Evolutionary conservation across 2,113 vertebrate species (phyloP), one percentile per base, ranked within the genome.

Genomic region (Tetraodon nigroviridis): DNA sequence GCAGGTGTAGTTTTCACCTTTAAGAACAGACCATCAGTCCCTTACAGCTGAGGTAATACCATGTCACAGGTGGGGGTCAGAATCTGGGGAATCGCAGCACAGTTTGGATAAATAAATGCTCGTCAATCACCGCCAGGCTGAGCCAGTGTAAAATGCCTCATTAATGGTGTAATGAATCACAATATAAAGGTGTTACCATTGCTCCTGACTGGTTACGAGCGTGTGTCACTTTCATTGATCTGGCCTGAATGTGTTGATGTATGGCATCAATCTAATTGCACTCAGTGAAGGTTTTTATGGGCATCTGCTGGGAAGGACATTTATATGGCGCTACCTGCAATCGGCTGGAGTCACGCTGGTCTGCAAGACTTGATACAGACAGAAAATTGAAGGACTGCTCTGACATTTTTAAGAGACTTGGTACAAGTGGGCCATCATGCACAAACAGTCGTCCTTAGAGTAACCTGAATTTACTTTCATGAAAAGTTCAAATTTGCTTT

Each of bases 111-210:
- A 79, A 84, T 82, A 79, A 80, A 71, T 61, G 37, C 63, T 79
- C 78, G 61, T 87, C 78, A 83, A 80, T 88, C 88, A 85, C 71
- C 22, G n/a, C 48, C 64, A 27, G 58, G 67, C 60, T 83, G 79
- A 81, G 66, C 46, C 37, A 29, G 67, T 78, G 71, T 86, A 79
- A 89, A 89, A 87, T 71, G 82, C 76, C 84, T 90, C 87, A 88
- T 91, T 86, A 89, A 87, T 88, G 71, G 65, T 71, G 84, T 88
- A 90, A 90, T 88, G 84, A 89, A 86, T 89, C 87, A 81, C 66
- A 73, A 70, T 76, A 87, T 80, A 83, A 83, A 84, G 61, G 74
- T 76, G 58, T 74, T 69, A 69, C 70, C 76, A 70, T 74, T 57
- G 58, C 27, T 69, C 20, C 54, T 16, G 68, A 6, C 71, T 46